A percentile compares a stretch with the other conserved stretches of the same genome.
These are phyloP conservation scores for Tragelaphus imberbis DNA, from an alignment of 2,113 vertebrate species.

Conservation along the genomic window DNA sequence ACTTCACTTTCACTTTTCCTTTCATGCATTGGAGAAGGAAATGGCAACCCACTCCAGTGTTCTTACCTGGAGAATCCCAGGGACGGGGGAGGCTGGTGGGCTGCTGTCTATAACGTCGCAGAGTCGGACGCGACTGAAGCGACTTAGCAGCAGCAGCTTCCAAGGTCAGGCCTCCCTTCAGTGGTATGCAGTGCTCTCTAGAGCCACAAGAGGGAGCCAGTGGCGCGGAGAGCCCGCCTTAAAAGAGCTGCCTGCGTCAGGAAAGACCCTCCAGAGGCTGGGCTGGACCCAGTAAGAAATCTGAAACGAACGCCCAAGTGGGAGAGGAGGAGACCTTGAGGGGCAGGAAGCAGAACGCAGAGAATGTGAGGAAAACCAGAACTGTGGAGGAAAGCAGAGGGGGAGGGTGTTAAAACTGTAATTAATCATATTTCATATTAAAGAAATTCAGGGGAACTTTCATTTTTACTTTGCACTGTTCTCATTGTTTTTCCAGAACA, in stretches of 20 bases:
- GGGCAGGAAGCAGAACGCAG: background rate
- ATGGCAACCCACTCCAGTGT: too few relatives aligned
- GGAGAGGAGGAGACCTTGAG: background rate
- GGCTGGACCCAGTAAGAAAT: background rate
- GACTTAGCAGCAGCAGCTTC: background rate
- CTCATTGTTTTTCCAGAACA: background rate
- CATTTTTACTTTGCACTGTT: background rate
- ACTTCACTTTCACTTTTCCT: too few relatives aligned
- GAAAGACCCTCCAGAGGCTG: background rate
- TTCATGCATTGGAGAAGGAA: too few relatives aligned
- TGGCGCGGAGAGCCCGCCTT: background rate
- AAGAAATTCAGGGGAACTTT: background rate
- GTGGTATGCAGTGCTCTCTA: background rate
- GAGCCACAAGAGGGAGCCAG: constrained; percentile 63
- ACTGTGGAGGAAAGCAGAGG: background rate
- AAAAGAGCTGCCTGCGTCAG: rapidly evolving
- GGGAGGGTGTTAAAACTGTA: background rate
- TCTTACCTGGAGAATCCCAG: too few relatives aligned
- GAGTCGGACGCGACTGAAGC: too few relatives aligned
- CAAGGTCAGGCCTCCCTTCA: background rate
- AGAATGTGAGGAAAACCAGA: background rate
- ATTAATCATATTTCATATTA: background rate
- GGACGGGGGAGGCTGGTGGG: too few relatives aligned
- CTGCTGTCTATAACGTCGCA: too few relatives aligned
- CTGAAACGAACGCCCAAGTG: too few relatives aligned